Conservation (phyloP, 2,797 vertebrate species). For the Poecilia gillii region DNA sequence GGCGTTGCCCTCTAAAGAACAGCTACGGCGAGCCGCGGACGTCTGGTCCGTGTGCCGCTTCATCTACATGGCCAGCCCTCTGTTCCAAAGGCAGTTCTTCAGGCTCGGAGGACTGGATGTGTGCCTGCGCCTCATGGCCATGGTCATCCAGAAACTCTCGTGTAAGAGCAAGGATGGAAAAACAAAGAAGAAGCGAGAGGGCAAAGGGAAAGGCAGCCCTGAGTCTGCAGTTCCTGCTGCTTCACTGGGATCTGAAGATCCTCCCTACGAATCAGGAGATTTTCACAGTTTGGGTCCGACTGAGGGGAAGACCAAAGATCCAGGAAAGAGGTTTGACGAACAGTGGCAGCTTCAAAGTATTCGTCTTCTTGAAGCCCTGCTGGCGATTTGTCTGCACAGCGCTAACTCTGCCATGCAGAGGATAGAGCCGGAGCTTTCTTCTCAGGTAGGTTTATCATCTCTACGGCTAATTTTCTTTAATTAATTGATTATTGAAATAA, state of each 20-base stretch:
- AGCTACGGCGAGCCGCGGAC: slow-evolving; percentile 88
- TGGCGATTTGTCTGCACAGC: slow-evolving; percentile 94
- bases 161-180: slow-evolving; percentile 77
- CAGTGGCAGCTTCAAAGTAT: slow-evolving; percentile 89
- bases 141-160: slow-evolving; percentile 91
- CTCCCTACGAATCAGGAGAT: slow-evolving; percentile 39
- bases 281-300: slow-evolving; percentile 10
- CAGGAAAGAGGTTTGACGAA: slow-evolving; percentile 75
- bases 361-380: slow-evolving; percentile 91
- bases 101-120: slow-evolving; percentile 90
- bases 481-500: too few species aligned
- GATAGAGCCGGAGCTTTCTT: slow-evolving; percentile 82
- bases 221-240: slow-evolving; percentile 49
- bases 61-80: slow-evolving; percentile 87
- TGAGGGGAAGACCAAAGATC: slow-evolving; percentile 72
- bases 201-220: slow-evolving; percentile 69
- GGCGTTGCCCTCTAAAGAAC: slow-evolving; percentile 87
- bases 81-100: slow-evolving; percentile 94
- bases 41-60: slow-evolving; percentile 91
- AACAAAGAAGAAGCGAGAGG: slow-evolving; percentile 75
- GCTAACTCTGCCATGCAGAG: slow-evolving; percentile 84
- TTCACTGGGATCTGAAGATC: slow-evolving; percentile 48
- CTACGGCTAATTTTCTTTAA: too few species aligned
- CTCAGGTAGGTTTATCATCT: slow-evolving; percentile 80
- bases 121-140: slow-evolving; percentile 87